Evolutionary conservation across 2,113 vertebrate species (phyloP).

Genomic region (Ovis canadensis): DNA sequence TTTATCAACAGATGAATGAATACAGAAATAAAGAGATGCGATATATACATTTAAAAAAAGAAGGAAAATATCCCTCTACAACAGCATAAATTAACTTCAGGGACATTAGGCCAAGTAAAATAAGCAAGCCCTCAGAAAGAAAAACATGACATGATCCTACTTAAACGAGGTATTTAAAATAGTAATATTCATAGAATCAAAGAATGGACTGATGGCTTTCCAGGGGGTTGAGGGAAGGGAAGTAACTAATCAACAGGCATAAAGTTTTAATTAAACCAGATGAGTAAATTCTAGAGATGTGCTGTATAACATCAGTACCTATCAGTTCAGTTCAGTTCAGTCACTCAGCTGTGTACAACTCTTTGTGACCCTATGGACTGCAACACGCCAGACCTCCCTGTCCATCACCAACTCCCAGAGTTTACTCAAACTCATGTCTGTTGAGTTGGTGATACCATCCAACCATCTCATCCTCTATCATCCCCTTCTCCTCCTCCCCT

Average conservation of each 20-base stretch:
- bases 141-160: not conserved
- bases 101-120: not conserved
- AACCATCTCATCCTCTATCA: not conserved
- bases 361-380: not conserved
- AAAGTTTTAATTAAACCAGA: not conserved
- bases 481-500: not conserved
- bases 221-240: not conserved
- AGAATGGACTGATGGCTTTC: not conserved
- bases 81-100: not conserved
- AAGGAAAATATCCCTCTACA: not conserved
- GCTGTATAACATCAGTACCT: no score
- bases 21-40: not conserved
- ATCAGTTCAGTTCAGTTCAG: not conserved
- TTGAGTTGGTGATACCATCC: not conserved
- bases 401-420: not conserved
- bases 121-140: not conserved
- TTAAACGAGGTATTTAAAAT: not conserved
- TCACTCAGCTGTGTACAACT: fast-evolving
- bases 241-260: not conserved
- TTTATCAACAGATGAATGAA: not conserved
- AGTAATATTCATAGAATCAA: not conserved
- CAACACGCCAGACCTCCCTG: not conserved
- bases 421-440: not conserved
- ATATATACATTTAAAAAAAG: not conserved
- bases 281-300: not conserved